phyloP scores from a whole-genome alignment of 2,797 vertebrate species.

The Myotis pilosus region DNA sequence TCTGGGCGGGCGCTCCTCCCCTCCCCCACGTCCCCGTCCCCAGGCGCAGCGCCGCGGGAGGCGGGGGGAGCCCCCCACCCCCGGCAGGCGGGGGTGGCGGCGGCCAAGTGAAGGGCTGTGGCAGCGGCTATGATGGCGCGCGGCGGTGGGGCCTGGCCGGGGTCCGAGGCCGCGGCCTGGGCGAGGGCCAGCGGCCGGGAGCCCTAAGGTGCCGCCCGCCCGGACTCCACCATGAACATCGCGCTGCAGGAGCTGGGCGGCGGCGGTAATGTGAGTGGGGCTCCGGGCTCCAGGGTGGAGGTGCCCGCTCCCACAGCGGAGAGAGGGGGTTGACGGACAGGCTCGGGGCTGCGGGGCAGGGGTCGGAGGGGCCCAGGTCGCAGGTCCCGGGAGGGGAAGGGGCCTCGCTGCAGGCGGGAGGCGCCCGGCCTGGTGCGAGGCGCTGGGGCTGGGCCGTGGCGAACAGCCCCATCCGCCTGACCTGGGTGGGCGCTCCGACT shows the following conservation, averaged over 20 bases:
- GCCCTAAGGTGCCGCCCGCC: conserved; percentile 69
- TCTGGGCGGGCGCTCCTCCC: conserved; percentile 35
- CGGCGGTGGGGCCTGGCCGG: neutral
- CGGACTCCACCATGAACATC: conserved; percentile 92
- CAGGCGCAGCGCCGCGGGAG: conserved; percentile 25
- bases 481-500: conserved; percentile 38
- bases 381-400: neutral
- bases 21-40: neutral
- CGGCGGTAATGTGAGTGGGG: conserved; percentile 28
- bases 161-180: neutral
- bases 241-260: conserved; percentile 94
- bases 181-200: conserved; percentile 17
- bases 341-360: neutral
- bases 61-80: neutral
- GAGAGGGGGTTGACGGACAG: neutral
- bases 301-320: fast-evolving
- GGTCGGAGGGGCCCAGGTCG: neutral
- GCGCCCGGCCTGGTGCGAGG: neutral
- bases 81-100: conserved; percentile 30
- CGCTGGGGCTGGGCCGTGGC: neutral
- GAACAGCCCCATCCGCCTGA: neutral
- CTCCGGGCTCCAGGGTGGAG: neutral
- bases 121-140: conserved; percentile 12
- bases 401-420: neutral
- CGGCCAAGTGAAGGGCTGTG: neutral